Evolutionary conservation across 2,797 vertebrate species (phyloP), one percentile per base, ranked within the genome.

Genomic region (Scomberomorus guttatus): DNA sequence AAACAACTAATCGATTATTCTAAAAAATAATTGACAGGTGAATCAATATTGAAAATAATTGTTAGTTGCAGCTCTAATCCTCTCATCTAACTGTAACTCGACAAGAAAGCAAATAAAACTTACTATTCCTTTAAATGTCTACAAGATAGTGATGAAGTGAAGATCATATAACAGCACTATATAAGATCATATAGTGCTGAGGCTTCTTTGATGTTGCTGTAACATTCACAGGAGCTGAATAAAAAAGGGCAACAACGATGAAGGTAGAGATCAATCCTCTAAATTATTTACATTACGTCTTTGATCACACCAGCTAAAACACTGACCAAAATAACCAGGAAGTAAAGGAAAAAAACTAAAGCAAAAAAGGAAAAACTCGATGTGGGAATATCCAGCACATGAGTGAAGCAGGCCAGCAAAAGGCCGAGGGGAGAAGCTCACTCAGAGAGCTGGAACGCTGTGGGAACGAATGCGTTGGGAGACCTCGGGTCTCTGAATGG

Each of bases 321-420:
- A 17, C 46, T 34, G 72, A 72, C 58, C 51, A 60, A 82, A 85
- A 83, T 61, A 80, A 72, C 42, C 51, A 24, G 51, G 57, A 50
- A 75, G 59, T 37, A n/a, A 32, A 29, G 18, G 24, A 18, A 34
- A 44, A 37, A 37, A 37, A 37, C 11, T 12, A 37, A 37, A 37
- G 37, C 3, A 37, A 37, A 37, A 37, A 3, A 29, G n/a, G 24
- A 34, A 34, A 52, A 70, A 10, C 9, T 54, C 1, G 2, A 50
- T 42, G 63, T 74, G 67, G 77, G 78, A 87, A 81, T 14, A 32
- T 20, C 37, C 73, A 39, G 37, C 51, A 25, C 22, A 46, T 42
- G 37, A 18, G 66, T 29, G 39, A 25, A 50, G 61, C 15, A 6
- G 55, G 76, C 55, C 69, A 70, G 51, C 55, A 10, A 5, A 14